Evolutionary conservation across 1,140 invertebrate genomes (phyloP).

Genomic region (Bactericera cockerelli): DNA sequence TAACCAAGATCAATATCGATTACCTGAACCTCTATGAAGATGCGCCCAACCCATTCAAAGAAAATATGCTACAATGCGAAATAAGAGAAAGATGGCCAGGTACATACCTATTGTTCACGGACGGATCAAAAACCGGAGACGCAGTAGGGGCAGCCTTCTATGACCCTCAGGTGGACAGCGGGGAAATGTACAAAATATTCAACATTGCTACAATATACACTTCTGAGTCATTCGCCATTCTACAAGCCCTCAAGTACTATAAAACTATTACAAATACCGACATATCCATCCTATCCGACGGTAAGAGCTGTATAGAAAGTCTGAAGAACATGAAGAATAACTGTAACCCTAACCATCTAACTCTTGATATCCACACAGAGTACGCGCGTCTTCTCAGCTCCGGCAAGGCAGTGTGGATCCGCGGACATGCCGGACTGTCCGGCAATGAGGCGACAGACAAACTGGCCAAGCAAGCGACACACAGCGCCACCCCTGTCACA

Average conservation of each 20-base stretch:
- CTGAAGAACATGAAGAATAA: background rate
- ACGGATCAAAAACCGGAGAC: background rate
- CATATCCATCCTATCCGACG: background rate
- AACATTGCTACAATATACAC: background rate
- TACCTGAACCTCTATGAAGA: background rate
- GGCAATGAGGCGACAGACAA: background rate
- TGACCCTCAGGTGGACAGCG: no score
- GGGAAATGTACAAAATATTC: background rate
- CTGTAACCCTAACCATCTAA: background rate
- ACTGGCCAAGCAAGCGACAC: no score
- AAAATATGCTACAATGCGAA: background rate
- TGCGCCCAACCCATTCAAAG: background rate
- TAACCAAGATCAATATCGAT: background rate
- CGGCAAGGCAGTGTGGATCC: background rate
- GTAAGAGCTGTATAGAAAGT: background rate
- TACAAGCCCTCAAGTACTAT: background rate
- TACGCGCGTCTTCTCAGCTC: background rate
- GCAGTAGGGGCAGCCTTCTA: no score
- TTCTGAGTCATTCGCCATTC: background rate
- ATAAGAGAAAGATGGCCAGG: background rate
- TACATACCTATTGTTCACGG: background rate
- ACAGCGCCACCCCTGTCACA: background rate
- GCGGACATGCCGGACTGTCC: background rate
- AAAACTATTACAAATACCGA: background rate
- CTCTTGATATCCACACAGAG: background rate